phyloP scores from a whole-genome alignment of 92 coral and sea anemone genomes.

The Bergia sp. region DNA sequence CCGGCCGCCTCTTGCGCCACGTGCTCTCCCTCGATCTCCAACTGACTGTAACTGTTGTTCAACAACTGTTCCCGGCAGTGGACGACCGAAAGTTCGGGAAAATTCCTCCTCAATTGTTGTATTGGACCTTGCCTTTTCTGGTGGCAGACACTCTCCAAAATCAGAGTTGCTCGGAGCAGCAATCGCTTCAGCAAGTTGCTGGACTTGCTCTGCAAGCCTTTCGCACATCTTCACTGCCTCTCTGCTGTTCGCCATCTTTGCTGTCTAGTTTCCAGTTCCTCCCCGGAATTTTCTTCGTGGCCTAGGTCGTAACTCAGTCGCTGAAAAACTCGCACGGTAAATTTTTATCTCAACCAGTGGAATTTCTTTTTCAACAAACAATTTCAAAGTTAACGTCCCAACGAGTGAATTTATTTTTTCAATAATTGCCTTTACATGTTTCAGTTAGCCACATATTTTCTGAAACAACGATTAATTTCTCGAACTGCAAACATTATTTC shows the following conservation, averaged over 20 bases:
- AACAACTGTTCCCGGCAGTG: not conserved
- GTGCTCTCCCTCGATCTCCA: not conserved
- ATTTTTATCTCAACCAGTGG: not conserved
- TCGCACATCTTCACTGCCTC: not conserved
- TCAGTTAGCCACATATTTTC: not conserved
- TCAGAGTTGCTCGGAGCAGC: not conserved
- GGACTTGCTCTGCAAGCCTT: not conserved
- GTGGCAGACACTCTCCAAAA: not conserved
- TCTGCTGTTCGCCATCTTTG: slow-evolving; percentile 4
- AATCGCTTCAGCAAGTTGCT: not conserved
- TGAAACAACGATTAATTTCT: not conserved
- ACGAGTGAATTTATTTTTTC: not conserved
- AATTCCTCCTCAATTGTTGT: not conserved
- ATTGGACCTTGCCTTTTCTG: not conserved
- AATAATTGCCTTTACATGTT: not conserved
- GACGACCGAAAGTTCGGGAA: slow-evolving; percentile 9
- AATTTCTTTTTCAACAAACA: not conserved
- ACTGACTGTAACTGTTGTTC: no score
- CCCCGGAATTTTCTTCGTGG: not conserved
- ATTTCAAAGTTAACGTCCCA: not conserved
- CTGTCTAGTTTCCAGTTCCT: not conserved
- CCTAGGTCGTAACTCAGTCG: not conserved
- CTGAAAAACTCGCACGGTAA: not conserved
- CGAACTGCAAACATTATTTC: slow-evolving; percentile 1
- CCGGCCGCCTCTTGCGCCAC: not conserved